Conservation (phyloP, 2,797 vertebrate species). For the Centroberyx gerrardi region DNA sequence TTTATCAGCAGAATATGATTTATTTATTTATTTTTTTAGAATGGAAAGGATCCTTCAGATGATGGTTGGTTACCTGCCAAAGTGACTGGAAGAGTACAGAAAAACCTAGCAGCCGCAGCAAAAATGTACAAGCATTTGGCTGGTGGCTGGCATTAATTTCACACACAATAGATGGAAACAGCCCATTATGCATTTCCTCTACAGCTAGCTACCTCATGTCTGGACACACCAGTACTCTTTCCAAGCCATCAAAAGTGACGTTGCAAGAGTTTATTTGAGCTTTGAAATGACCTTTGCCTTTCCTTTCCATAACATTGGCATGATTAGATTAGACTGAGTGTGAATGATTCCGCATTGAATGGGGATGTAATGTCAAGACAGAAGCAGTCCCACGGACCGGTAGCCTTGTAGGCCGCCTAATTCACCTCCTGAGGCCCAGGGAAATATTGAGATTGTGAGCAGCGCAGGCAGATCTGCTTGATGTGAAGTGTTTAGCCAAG, state of each 20-base stretch:
- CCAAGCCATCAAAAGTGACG: neutral
- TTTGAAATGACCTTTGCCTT: neutral
- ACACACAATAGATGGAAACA: conserved; percentile 1
- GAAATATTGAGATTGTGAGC: neutral
- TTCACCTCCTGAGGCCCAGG: neutral
- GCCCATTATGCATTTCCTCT: conserved; percentile 11
- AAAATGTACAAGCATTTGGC: neutral
- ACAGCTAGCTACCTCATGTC: conserved; percentile 2
- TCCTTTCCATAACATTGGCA: neutral
- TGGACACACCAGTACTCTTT: neutral
- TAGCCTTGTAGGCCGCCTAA: neutral
- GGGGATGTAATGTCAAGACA: neutral
- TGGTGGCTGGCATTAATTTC: neutral
- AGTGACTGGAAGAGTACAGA: neutral
- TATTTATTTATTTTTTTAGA: too few relatives aligned
- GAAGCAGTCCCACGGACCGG: neutral
- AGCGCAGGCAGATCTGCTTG: neutral
- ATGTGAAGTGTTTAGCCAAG: neutral
- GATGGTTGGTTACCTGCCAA: neutral
- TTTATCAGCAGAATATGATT: too few relatives aligned
- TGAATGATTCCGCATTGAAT: neutral
- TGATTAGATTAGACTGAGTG: neutral
- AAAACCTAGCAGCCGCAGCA: neutral
- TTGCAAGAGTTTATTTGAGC: neutral
- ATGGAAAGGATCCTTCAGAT: too few relatives aligned